A percentile compares a stretch with the other conserved stretches of the same genome.
These are phyloP conservation scores for Sarcophaga variegata DNA, from an alignment of 2,888 invertebrate genomes.

Conservation along the genomic window DNA sequence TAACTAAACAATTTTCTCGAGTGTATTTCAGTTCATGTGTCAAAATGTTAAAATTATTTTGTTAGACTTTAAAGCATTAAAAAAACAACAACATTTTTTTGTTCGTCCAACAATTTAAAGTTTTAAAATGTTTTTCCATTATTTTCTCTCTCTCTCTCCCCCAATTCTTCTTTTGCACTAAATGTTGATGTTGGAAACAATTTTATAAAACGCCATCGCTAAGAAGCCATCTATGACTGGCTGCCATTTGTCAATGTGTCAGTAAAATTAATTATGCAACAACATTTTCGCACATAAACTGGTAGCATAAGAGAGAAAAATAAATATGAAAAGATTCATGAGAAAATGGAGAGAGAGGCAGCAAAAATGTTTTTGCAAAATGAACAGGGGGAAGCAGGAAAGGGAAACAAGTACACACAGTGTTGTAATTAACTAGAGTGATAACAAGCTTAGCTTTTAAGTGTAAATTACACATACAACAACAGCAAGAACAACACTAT, in stretches of 20 bases:
- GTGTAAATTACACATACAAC: constrained; percentile 41
- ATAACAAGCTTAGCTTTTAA: constrained; percentile 52
- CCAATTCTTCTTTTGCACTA: not conserved
- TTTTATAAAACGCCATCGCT: too few relatives aligned
- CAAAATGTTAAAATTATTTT: not conserved
- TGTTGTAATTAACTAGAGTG: constrained; percentile 58
- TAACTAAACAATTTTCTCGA: not conserved
- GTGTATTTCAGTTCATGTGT: not conserved
- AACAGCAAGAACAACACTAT: constrained; percentile 21
- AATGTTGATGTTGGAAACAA: not conserved
- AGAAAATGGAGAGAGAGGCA: not conserved
- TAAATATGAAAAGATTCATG: not conserved
- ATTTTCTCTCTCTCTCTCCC: not conserved
- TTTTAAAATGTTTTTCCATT: not conserved
- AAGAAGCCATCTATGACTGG: constrained; percentile 21
- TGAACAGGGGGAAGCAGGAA: not conserved
- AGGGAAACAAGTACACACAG: constrained; percentile 17
- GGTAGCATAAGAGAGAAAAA: not conserved
- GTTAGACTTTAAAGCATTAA: not conserved
- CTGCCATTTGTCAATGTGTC: constrained; percentile 54
- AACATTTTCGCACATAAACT: constrained; percentile 21
- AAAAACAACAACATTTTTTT: too few relatives aligned
- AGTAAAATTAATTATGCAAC: constrained; percentile 59
- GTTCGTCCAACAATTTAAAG: not conserved
- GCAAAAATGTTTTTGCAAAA: not conserved